Evolutionary conservation across 2,888 invertebrate genomes (phyloP), one percentile per base, ranked within the genome.

Genomic region (Amphipyra berbera): DNA sequence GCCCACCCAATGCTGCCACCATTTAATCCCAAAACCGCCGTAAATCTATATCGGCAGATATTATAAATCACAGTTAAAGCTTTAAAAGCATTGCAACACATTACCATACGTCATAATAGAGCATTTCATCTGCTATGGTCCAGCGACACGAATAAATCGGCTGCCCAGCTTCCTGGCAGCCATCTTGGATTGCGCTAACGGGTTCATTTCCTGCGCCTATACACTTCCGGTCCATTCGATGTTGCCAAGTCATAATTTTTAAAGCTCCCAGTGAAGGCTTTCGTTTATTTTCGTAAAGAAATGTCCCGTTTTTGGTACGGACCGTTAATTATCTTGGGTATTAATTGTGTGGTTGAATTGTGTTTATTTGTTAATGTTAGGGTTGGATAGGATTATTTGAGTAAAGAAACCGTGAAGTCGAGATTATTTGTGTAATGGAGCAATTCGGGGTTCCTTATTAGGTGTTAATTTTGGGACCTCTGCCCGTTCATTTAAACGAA

Each of bases 161-260:
- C 81, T 80, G 80, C 74, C 82, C 82, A 82, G 79, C 81, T 85
- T 90, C 89, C 90, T 81, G 73, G 46, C 86, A 72, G 93, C 93
- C 93, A 93, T 93, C 93, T 94, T 94, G 93, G 86, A 91, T 90
- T 89, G 91, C 87, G 88, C 91, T 93, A 93, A 92, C 94, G 90
- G 92, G 92, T 94, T 94, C 94, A 94, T 94, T 94, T 94, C 94
- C 94, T 92, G 91, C 86, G 93, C 94, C 94, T 93, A 93, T 93
- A 92, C 92, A 90, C 90, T 92, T 94, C 93, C 93, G 90, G 86
- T 81, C 85, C 84, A 87, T 87, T 90, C 87, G 89, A 88, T 88
- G 90, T 84, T 92, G 91, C 90, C 88, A 90, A 89, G 87, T 90
- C 90, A 90, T 88, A 88, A 90, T 92, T 91, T 90, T 91, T 88